Percentiles rank a stretch among this genome's conserved stretches.
These are phyloP conservation scores for Serilophus lunatus DNA, from an alignment of 2,113 vertebrate genomes.

Conservation along the genomic window DNA sequence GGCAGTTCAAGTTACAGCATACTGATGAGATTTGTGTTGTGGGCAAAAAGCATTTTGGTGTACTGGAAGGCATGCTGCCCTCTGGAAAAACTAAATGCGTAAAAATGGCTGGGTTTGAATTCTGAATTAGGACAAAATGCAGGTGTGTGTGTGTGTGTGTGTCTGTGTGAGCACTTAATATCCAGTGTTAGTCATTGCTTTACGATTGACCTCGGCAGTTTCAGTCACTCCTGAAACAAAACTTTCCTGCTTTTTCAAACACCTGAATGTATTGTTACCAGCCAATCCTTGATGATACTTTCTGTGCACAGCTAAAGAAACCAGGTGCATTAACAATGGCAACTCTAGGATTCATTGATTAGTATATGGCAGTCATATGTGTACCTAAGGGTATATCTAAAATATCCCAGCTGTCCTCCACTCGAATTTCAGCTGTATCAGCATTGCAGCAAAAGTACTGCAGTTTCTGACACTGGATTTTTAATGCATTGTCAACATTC, in stretches of 20 bases:
- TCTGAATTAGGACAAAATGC: background rate
- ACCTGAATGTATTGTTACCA: background rate
- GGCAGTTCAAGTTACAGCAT: constrained; percentile 62
- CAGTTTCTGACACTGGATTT: constrained; percentile 12
- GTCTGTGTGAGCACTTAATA: background rate
- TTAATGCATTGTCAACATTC: background rate
- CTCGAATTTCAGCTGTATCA: constrained; percentile 24
- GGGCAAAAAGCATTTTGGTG: constrained; percentile 44
- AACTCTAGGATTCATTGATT: constrained; percentile 9
- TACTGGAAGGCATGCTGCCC: background rate
- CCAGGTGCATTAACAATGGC: background rate
- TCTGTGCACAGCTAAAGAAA: background rate
- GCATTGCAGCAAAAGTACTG: background rate
- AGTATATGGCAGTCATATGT: constrained; percentile 25
- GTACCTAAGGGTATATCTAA: constrained; percentile 1
- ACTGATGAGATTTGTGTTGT: constrained; percentile 54
- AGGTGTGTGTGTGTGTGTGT: background rate
- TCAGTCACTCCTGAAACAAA: background rate
- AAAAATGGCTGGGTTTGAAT: background rate
- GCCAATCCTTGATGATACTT: background rate
- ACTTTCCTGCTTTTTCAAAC: background rate
- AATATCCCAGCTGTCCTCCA: constrained; percentile 53
- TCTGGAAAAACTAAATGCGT: background rate
- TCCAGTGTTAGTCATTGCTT: background rate
- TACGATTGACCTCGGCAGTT: background rate